Evolutionary conservation across 2,797 vertebrate genomes (phyloP).

Genomic region (Acanthopagrus latus): DNA sequence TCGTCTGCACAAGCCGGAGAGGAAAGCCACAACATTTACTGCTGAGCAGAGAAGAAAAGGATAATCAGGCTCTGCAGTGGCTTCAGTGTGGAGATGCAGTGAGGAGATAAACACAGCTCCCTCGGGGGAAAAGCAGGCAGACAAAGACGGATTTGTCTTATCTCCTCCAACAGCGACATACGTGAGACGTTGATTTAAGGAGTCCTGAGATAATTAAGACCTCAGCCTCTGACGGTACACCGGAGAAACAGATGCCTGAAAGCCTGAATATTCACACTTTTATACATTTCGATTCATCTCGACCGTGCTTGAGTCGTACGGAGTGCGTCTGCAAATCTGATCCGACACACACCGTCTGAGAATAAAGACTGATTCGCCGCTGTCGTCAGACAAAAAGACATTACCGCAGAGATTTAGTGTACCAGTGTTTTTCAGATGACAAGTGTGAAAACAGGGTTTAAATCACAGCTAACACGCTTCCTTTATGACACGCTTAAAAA

Average conservation of each 20-base stretch:
- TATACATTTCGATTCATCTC: not conserved
- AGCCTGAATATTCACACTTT: constrained; percentile 4
- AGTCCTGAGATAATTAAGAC: constrained; percentile 62
- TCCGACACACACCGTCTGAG: constrained; percentile 19
- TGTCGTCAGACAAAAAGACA: constrained; percentile 21
- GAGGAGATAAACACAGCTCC: constrained; percentile 64
- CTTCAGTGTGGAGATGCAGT: constrained; percentile 57
- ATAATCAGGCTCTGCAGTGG: constrained; percentile 53
- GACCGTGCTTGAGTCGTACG: not conserved
- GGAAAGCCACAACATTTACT: constrained; percentile 27
- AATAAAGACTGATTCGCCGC: constrained; percentile 24
- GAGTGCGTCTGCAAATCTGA: constrained; percentile 31
- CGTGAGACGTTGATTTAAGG: constrained; percentile 62
- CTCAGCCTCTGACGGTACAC: constrained; percentile 18
- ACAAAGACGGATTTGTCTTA: constrained; percentile 66
- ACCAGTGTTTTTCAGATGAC: constrained; percentile 5
- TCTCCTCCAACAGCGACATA: constrained; percentile 53
- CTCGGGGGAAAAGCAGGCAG: constrained; percentile 30
- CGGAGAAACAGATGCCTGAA: constrained; percentile 1
- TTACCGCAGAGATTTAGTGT: constrained; percentile 16
- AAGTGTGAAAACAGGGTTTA: not conserved
- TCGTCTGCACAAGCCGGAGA: not conserved
- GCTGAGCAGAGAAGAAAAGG: constrained; percentile 51
- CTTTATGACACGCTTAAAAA: not conserved
- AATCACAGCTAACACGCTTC: not conserved